Base-by-base conservation (phyloP, 2,888 invertebrate species). In the Lagria hirta region DNA sequence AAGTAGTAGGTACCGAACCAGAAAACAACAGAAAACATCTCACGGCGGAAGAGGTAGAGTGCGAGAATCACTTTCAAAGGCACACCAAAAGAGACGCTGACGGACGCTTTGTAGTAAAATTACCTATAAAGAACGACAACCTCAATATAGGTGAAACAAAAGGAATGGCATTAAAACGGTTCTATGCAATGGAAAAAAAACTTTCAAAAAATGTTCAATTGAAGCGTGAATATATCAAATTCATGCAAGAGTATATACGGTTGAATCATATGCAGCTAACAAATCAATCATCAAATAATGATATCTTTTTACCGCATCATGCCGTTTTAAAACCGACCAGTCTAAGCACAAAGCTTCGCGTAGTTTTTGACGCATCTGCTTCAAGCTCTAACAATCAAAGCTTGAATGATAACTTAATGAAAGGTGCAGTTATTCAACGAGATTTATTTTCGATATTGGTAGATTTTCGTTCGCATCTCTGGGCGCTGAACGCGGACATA, bases 361-460 rank as follows among this genome's bases (percentile, higher is more conserved):
- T 33, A 18, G 32, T 32, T 1, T 32, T 35, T 16, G 35, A 43
- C 26, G 43, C 32, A 3, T 43, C 43, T 2, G 17, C 26, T 4
- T 32, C 24, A 32, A 32, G 11, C 4, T 15, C 24, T 2, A 27
- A 15, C 8, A 24, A 36, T 7, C 4, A 15, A 3, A 42, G 36
- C 22, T 21, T 47, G 15, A 47, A 47, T 13, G 42, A 47, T 17
- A 37, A 24, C 17, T 22, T 43, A 10, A 6, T 47, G 13, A 23
- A 13, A n/a, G 47, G 42, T 1, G 42, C 47, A 4, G 27, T 30
- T 8, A 30, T 45, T 6, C 45, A 45, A 26, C 13, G 24, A 3
- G 45, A 45, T 13, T 17, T 47, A n/a, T 41, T 42, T 6, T 35
- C 42, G n/a, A 42, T 47, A 1, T 13, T 42, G 21, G 6, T 27